A percentile compares a stretch with the other conserved stretches of the same genome.
phyloP scores from a whole-genome alignment of 1,140 invertebrate species.

The Aphaenogaster floridana region DNA sequence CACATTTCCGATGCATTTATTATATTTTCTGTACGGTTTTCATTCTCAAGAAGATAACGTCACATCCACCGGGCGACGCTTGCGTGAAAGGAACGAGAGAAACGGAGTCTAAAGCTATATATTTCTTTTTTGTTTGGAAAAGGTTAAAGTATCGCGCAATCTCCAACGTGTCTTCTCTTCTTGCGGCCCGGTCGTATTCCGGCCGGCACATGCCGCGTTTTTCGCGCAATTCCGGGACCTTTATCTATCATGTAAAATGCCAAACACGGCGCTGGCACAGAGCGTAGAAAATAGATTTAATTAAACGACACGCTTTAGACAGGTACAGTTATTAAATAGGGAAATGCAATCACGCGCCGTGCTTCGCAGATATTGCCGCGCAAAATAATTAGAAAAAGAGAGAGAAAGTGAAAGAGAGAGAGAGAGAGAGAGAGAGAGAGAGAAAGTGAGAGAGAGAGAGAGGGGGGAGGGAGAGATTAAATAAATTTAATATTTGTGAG shows the following conservation, averaged over 20 bases:
- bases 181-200: background rate
- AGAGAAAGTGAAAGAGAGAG: background rate
- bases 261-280: constrained; percentile 60
- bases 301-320: constrained; percentile 62
- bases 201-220: background rate
- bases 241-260: constrained; percentile 60
- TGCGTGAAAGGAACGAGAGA: constrained; percentile 68
- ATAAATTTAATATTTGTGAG: constrained; percentile 6
- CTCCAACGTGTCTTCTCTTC: background rate
- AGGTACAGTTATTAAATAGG: constrained; percentile 63
- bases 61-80: constrained; percentile 57
- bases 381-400: constrained; percentile 6
- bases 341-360: constrained; percentile 55
- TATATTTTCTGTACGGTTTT: constrained; percentile 21
- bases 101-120: constrained; percentile 65
- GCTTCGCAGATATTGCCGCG: constrained; percentile 39
- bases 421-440: background rate
- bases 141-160: constrained; percentile 60
- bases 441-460: background rate
- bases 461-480: background rate
- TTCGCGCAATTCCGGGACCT: constrained; percentile 28
- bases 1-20: constrained; percentile 13
- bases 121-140: constrained; percentile 58
- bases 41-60: background rate
- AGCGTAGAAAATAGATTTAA: constrained; percentile 64